Base-by-base conservation (phyloP, 2,797 vertebrate genomes). In the Coregonus ussuriensis region DNA sequence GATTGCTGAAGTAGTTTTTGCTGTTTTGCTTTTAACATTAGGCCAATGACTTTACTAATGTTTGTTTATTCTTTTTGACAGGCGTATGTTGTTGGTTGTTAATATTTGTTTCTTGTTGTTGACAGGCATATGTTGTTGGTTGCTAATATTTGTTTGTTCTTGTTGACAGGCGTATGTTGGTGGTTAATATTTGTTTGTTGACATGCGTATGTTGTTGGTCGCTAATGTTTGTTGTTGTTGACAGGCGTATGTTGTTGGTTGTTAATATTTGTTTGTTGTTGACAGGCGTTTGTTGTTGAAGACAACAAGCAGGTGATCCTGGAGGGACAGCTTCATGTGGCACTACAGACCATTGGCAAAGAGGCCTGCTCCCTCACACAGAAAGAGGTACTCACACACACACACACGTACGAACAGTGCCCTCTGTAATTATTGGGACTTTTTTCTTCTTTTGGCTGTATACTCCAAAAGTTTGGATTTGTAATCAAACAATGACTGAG, bases 261-360 rank as follows among this genome's bases (percentile, higher is more conserved):
- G 51, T 4, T 53, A 11, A 41, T 72, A 66, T 62, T 53, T 76
- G 15, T 75, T 67, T 31, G 3, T 78, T 76, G 37, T n/a, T n/a
- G 16, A 14, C 84, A 99, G 98, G 98, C 97, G 0, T 98, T 95
- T 70, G 96, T 99, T 76, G 95, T 99, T 0, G 98, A 99, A 88
- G 98, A 99, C 91, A 99, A 95, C 85, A 98, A 97, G 81, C 97
- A 99, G 85, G 94, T 98, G 69, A 98, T 99, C 88, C 91, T 99
- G 81, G 97, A 99, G 89, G 98, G 98, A 29, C 98, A 99, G 85
- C 96, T 99, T 86, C 97, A 99, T 25, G 95, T 99, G 87, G 88
- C 95, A 4, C 94, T 99, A 83, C 94, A 92, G 84, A 94, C 95
- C 47, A 78, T 99, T 11, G 97, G 96, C 74, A 96, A 96, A 87